These are phyloP conservation scores for Bombus waltoni DNA, from an alignment of 1,140 invertebrate species.

Conservation along the genomic window DNA sequence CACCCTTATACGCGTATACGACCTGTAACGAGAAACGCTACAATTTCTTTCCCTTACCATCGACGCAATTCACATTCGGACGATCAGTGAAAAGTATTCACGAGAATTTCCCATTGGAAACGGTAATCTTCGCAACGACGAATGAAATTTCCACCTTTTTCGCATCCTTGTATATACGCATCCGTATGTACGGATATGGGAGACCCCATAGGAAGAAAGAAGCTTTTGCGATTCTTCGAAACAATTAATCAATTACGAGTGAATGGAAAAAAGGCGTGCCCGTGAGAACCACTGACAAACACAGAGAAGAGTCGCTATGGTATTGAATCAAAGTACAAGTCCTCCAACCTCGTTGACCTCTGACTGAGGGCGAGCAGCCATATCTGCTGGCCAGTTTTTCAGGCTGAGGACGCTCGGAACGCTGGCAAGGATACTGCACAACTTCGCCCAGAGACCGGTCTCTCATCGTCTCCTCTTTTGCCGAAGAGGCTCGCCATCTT, in stretches of 20 bases:
- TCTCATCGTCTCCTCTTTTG: conserved; percentile 58
- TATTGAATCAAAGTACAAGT: conserved; percentile 59
- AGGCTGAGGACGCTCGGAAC: conserved; percentile 57
- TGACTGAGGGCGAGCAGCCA: conserved; percentile 63
- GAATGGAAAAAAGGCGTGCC: background rate
- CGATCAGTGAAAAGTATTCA: no score
- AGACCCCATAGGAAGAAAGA: background rate
- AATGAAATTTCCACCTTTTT: background rate
- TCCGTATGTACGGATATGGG: background rate
- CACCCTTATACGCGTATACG: no score
- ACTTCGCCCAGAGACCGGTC: conserved; percentile 64
- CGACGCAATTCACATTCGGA: no score
- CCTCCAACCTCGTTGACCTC: conserved; percentile 69
- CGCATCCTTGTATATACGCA: no score
- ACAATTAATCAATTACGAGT: background rate
- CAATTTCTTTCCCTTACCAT: no score
- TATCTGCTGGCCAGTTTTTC: conserved; percentile 59
- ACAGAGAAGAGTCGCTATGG: conserved; percentile 16
- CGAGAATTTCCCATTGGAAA: no score
- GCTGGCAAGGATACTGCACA: conserved; percentile 65
- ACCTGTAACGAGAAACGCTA: no score
- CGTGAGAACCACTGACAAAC: conserved; percentile 57
- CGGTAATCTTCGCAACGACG: background rate
- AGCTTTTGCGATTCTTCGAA: background rate
- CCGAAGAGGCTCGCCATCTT: conserved; percentile 41